Conservation (phyloP, 2,113 vertebrate genomes). For the Campylorhamphus procurvoides region DNA sequence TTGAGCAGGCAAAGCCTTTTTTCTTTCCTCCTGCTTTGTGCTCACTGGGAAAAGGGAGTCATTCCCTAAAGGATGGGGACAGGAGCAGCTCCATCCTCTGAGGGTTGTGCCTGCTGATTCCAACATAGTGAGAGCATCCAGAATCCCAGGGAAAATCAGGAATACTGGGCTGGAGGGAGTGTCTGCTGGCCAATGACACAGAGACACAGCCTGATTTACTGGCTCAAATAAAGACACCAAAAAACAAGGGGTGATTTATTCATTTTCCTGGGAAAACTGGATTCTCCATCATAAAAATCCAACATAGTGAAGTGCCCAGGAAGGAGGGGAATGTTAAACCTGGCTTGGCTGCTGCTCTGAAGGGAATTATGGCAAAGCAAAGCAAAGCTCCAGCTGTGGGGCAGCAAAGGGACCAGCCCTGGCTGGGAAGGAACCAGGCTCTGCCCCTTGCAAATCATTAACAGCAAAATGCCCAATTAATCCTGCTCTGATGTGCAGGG, state of each 20-base stretch:
- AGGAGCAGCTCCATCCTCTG: not conserved
- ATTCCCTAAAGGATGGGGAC: accelerated
- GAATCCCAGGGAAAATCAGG: not conserved
- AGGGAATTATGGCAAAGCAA: constrained; percentile 47
- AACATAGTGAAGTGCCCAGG: not conserved
- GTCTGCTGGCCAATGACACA: not conserved
- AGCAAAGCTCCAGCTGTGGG: constrained; percentile 63
- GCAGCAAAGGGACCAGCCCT: constrained; percentile 60
- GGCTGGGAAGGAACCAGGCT: constrained; percentile 19
- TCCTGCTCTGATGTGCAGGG: constrained; percentile 66
- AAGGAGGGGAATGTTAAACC: constrained; percentile 26
- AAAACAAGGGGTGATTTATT: constrained; percentile 14
- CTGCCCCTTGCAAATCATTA: constrained; percentile 68
- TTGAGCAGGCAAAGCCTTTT: not conserved
- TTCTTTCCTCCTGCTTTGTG: not conserved
- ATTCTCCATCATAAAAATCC: constrained; percentile 11
- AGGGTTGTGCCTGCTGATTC: not conserved
- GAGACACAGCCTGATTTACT: constrained; percentile 28
- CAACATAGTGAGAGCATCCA: not conserved
- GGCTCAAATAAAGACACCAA: constrained; percentile 51
- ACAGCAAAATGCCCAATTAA: constrained; percentile 73
- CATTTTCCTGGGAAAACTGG: constrained; percentile 33
- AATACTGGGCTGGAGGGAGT: not conserved
- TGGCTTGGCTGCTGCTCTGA: constrained; percentile 17
- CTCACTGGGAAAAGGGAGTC: not conserved